Evolutionary conservation across 2,888 invertebrate species (phyloP).

Genomic region (Spilarctia lutea): DNA sequence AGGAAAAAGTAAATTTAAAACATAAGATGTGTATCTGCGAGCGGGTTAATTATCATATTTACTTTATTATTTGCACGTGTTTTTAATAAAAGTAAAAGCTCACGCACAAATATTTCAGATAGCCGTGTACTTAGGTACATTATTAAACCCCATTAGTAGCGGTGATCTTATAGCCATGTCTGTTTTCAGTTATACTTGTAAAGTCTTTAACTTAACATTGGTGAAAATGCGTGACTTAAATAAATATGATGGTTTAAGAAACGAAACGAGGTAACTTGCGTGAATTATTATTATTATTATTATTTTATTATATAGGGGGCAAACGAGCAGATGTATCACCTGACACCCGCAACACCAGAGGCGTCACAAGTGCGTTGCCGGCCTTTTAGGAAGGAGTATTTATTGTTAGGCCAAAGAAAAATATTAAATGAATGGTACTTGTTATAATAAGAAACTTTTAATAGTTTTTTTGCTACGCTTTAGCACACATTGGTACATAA

Average conservation of each 20-base stretch:
- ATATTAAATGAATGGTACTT: no score
- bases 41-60: conserved; percentile 51
- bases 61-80: conserved; percentile 46
- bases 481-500: no score
- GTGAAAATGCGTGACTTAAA: neutral
- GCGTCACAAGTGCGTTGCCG: no score
- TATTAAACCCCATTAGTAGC: conserved; percentile 46
- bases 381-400: no score
- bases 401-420: no score
- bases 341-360: no score
- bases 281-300: no score
- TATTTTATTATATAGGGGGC: no score
- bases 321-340: no score
- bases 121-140: conserved; percentile 39
- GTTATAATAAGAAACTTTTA: no score
- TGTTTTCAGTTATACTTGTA: conserved; percentile 37
- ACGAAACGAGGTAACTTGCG: no score
- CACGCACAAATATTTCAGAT: conserved; percentile 41
- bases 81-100: neutral
- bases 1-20: conserved; percentile 36
- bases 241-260: neutral
- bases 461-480: no score
- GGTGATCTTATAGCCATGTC: conserved; percentile 25
- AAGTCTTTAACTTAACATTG: neutral
- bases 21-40: conserved; percentile 42